Evolutionary conservation across 2,888 invertebrate species (phyloP), one percentile per base, ranked within the genome.

Genomic region (Tromatobia lineatoria): DNA sequence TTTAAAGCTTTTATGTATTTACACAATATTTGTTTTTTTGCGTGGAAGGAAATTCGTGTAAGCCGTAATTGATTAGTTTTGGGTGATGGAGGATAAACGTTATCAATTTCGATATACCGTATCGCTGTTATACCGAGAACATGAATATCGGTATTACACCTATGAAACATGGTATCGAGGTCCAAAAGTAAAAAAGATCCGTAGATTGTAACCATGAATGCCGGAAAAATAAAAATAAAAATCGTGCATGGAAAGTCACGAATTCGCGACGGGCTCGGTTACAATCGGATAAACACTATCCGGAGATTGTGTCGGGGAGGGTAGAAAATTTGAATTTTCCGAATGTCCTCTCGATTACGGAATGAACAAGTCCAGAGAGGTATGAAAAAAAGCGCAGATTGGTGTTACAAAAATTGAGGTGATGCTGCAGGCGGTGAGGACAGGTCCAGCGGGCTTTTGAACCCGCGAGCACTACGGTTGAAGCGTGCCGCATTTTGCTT

Each of bases 241-340:
- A 64, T 20, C 38, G 38, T 18, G 18, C 42, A 11, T 38, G 20
- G 42, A 20, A 38, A 38, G 42, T 15, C 59, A 25, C 74, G 47
- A 74, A 61, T 47, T 7, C 45, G 45, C 18, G 29, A 50, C 18
- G 47, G 61, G 29, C 25, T 61, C 74, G 6, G 74, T 74, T 64
- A 74, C 74, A 50, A 47, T 50, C 20, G 18, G 57, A 67, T 67
- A 73, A 82, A 67, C 59, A 50, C 59, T 52, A 59, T 42, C 20
- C 42, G 4, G 66, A 10, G 29, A 52, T 59, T 11, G 34, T 38
- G 25, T 73, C 71, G 45, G 54, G 45, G 61, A 45, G 10, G 57
- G 57, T 47, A 42, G 38, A 69, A 69, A 82, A 74, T 74, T 74
- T 34, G 52, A 61, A 45, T 83, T 78, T 79, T 83, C 23, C 69